Percentiles rank a stretch among this genome's conserved stretches.
phyloP scores from a whole-genome alignment of 2,113 vertebrate genomes.

The Benitochromis conjunctus region DNA sequence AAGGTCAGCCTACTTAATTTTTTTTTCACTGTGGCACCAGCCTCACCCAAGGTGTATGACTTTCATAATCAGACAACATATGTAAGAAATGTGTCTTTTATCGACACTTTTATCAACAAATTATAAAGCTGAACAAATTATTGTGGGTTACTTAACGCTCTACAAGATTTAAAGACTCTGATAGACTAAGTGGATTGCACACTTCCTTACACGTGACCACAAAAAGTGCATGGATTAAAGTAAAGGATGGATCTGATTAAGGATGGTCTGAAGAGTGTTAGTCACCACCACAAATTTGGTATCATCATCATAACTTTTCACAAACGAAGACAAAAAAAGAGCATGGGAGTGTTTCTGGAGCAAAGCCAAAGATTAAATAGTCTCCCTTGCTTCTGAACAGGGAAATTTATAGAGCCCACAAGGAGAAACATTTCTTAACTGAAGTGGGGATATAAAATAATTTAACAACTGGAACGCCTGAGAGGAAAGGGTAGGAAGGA shows the following conservation, averaged over 20 bases:
- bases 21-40: constrained; percentile 44
- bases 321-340: neutral
- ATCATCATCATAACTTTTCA: constrained; percentile 12
- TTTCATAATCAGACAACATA: neutral
- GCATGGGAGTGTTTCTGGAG: constrained; percentile 3
- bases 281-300: neutral
- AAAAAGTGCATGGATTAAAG: neutral
- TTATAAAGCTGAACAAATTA: neutral
- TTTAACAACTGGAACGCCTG: constrained; percentile 1
- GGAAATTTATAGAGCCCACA: constrained; percentile 13
- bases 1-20: constrained; percentile 43
- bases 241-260: neutral
- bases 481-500: neutral
- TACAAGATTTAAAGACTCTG: neutral
- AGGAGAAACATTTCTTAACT: constrained; percentile 31
- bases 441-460: constrained; percentile 13
- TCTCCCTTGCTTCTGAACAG: constrained; percentile 5
- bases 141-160: neutral
- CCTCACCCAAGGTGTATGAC: constrained; percentile 21
- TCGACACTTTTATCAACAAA: neutral
- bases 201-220: neutral
- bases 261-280: neutral
- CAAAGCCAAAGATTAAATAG: constrained; percentile 8
- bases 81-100: neutral
- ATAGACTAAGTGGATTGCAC: neutral